phyloP scores from a whole-genome alignment of 2,113 vertebrate species.

The Colistium nudipinnis region DNA sequence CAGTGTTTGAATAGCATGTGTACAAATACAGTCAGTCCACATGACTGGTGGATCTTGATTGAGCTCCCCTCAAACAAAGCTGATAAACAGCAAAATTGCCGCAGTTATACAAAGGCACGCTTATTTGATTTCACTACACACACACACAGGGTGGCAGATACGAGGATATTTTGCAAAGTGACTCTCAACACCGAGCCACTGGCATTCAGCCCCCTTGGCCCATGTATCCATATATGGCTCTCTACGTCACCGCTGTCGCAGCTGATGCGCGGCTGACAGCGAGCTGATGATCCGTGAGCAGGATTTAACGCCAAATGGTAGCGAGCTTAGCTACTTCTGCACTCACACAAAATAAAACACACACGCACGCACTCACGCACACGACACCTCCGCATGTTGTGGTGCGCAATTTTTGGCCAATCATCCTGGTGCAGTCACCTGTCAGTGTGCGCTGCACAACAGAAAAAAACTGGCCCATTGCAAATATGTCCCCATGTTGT shows the following conservation, averaged over 20 bases:
- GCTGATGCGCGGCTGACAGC: slow-evolving; percentile 76
- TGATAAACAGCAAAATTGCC: too few species aligned
- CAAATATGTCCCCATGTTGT: slow-evolving; percentile 24
- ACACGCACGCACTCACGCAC: slow-evolving; percentile 1
- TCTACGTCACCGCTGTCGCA: slow-evolving; percentile 78
- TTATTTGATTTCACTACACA: neutral
- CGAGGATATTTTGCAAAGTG: neutral
- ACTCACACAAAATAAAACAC: slow-evolving; percentile 12
- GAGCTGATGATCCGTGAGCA: slow-evolving; percentile 70
- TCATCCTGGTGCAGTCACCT: neutral
- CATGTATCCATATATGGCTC: slow-evolving; percentile 78
- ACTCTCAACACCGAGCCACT: slow-evolving; percentile 2
- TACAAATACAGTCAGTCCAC: neutral
- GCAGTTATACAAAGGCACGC: too few species aligned
- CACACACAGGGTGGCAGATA: neutral
- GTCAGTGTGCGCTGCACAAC: slow-evolving; percentile 2
- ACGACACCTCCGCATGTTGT: too few species aligned
- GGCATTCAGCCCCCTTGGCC: slow-evolving; percentile 31
- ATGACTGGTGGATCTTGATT: neutral
- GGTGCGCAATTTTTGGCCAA: slow-evolving; percentile 1
- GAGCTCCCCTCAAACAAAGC: neutral
- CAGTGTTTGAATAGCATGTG: slow-evolving; percentile 8
- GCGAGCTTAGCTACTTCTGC: slow-evolving; percentile 58
- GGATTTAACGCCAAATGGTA: slow-evolving; percentile 78
- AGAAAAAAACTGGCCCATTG: slow-evolving; percentile 4